phyloP scores from a whole-genome alignment of 1,140 invertebrate species.

The Nephotettix cincticeps region DNA sequence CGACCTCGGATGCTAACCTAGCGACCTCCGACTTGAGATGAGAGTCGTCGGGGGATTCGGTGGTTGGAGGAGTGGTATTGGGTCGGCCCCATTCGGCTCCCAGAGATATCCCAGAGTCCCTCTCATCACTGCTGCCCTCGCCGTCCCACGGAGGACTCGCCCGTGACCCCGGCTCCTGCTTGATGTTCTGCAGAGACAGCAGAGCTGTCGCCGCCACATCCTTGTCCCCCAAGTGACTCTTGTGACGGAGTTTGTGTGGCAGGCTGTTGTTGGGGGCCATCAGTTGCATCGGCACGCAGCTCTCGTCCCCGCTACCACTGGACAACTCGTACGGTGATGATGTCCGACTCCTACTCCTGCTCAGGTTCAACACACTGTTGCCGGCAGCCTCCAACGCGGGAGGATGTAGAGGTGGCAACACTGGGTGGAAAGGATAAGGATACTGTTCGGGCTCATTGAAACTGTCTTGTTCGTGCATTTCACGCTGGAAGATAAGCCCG shows the following conservation, averaged over 20 bases:
- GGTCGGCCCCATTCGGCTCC: constrained; percentile 62
- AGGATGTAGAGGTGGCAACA: constrained; percentile 42
- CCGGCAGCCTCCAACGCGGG: constrained; percentile 38
- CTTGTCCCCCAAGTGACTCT: constrained; percentile 85
- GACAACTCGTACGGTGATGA: constrained; percentile 51
- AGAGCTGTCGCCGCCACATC: constrained; percentile 72
- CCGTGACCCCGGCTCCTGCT: constrained; percentile 68
- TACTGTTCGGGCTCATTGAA: constrained; percentile 41
- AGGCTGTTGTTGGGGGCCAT: constrained; percentile 61
- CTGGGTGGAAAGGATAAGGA: constrained; percentile 36
- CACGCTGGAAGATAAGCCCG: constrained; percentile 22
- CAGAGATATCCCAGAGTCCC: constrained; percentile 84
- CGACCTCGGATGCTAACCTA: constrained; percentile 86
- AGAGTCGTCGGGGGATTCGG: constrained; percentile 45
- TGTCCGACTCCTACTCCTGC: constrained; percentile 37
- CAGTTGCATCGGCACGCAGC: constrained; percentile 51
- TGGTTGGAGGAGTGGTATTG: constrained; percentile 34
- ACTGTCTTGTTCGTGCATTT: constrained; percentile 36
- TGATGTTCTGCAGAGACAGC: constrained; percentile 76
- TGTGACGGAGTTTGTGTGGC: constrained; percentile 88
- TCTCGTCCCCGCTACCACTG: constrained; percentile 70
- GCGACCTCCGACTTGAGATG: constrained; percentile 84
- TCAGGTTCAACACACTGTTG: constrained; percentile 44
- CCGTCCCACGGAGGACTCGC: constrained; percentile 79
- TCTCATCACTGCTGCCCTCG: constrained; percentile 82